Conservation (phyloP, 2,888 invertebrate species). For the Euphydryas editha region DNA sequence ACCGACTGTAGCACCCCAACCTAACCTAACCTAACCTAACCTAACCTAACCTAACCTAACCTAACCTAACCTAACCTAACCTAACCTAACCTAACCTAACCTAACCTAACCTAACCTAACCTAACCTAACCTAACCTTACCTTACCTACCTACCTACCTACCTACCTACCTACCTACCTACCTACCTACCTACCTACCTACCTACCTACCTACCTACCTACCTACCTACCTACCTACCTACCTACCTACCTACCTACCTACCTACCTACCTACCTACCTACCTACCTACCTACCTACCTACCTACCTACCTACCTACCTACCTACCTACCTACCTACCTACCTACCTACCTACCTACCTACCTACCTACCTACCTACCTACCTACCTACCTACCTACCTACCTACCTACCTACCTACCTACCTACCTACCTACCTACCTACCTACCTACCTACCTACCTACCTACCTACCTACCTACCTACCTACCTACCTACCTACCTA, state of each 20-base stretch:
- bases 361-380: constrained; percentile 1
- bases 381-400: background rate
- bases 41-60: constrained; percentile 34
- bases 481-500: constrained; percentile 1
- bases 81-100: constrained; percentile 35
- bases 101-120: too few species aligned
- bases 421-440: constrained; percentile 1
- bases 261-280: constrained; percentile 1
- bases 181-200: constrained; percentile 1
- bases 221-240: constrained; percentile 1
- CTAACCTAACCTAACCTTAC: too few species aligned
- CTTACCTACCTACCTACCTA: background rate
- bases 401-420: constrained; percentile 1
- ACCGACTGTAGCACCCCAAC: too few species aligned
- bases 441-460: constrained; percentile 1
- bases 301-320: constrained; percentile 1
- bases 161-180: constrained; percentile 1
- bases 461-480: constrained; percentile 1
- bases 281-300: constrained; percentile 1
- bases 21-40: constrained; percentile 33
- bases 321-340: constrained; percentile 1
- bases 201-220: constrained; percentile 1
- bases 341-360: background rate
- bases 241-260: constrained; percentile 1
- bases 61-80: constrained; percentile 33